phyloP scores from a whole-genome alignment of 2,113 vertebrate species.

The Columba janthina region DNA sequence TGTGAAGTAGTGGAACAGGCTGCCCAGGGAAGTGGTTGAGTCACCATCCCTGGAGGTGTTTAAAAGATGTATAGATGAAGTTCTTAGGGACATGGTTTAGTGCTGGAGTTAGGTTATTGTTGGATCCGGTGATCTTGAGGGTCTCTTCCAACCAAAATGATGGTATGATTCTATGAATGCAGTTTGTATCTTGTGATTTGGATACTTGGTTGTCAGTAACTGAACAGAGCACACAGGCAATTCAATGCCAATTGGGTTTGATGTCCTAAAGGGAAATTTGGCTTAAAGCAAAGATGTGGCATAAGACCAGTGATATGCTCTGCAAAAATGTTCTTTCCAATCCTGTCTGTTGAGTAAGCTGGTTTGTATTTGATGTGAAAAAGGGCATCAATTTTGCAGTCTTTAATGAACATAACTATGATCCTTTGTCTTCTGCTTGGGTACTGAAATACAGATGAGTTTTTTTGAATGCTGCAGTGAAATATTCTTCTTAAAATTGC shows the following conservation, averaged over 20 bases:
- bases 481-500: background rate
- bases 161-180: too few relatives aligned
- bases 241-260: background rate
- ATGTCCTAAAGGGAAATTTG: background rate
- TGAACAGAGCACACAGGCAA: background rate
- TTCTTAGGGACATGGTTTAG: too few relatives aligned
- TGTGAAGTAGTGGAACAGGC: too few relatives aligned
- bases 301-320: background rate
- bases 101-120: too few relatives aligned
- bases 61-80: too few relatives aligned
- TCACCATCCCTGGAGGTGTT: too few relatives aligned
- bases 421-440: background rate
- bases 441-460: background rate
- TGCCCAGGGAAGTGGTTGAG: too few relatives aligned
- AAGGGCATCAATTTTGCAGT: accelerated
- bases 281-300: background rate
- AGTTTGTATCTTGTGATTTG: too few relatives aligned
- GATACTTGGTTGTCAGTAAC: too few relatives aligned
- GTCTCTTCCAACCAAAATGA: too few relatives aligned
- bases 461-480: background rate
- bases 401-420: background rate
- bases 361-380: background rate
- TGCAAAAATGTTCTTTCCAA: background rate
- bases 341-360: background rate
- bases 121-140: too few relatives aligned